Evolutionary conservation across 2,888 invertebrate genomes (phyloP).

Genomic region (Spilarctia lutea): DNA sequence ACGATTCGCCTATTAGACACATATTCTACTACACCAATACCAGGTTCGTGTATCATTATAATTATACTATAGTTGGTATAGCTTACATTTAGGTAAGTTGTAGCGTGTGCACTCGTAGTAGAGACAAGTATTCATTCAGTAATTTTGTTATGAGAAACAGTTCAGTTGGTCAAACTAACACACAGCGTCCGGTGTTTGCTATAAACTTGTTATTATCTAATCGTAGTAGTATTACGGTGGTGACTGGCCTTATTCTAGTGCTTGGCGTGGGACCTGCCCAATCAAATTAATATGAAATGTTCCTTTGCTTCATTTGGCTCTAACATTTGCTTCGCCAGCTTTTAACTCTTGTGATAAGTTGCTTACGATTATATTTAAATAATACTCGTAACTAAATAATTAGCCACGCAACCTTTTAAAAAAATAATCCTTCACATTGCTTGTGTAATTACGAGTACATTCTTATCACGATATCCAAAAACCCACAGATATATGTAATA

Average conservation of each 20-base stretch:
- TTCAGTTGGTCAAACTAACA: slow-evolving; percentile 43
- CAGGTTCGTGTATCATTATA: slow-evolving; percentile 25
- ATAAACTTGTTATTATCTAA: background rate
- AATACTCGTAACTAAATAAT: background rate
- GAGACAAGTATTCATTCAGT: slow-evolving; percentile 1
- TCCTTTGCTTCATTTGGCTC: background rate
- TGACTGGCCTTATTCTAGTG: slow-evolving; percentile 4
- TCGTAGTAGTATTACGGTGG: background rate
- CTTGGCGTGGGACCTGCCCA: background rate
- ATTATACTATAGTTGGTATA: background rate
- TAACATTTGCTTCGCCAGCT: background rate
- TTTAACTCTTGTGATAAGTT: background rate
- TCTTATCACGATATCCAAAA: background rate
- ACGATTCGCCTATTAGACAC: slow-evolving; percentile 82
- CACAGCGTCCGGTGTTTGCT: slow-evolving; percentile 6
- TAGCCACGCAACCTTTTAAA: background rate
- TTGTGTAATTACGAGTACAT: background rate
- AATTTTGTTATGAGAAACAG: slow-evolving; percentile 45
- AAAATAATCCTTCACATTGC: background rate
- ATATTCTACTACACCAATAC: slow-evolving; percentile 66
- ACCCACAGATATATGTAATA: too few relatives aligned
- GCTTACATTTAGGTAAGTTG: background rate
- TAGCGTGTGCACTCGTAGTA: background rate
- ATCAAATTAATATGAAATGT: background rate
- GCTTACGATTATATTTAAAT: background rate